Base-by-base conservation (phyloP, 2,113 vertebrate genomes). In the Neofelis nebulosa region DNA sequence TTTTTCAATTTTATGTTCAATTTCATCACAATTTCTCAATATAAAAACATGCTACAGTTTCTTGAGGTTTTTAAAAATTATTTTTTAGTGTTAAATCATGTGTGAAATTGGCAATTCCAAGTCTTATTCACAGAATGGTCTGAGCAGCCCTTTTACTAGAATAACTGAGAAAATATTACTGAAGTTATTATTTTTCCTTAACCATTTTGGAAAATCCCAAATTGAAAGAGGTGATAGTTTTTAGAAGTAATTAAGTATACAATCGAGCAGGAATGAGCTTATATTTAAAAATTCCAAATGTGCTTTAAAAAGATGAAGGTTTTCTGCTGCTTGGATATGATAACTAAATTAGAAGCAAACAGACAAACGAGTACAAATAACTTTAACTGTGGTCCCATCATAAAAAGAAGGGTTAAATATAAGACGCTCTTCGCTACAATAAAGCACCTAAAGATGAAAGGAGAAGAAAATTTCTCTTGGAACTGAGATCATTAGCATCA, bases 71-170 rank as follows among this genome's bases (percentile, higher is more conserved):
- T 74, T 9, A 38, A 79, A 85, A 68, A 80, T 33, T 45, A 69
- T 76, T 65, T 3, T 69, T 84, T 82, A 71, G 61, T 89, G 86
- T 48, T 92, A 61, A 89, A 36, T 93, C 65, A 79, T 74, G 71
- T 95, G 86, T 90, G 90, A 95, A 91, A 89, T 94, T 41, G 52
- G 86, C 76, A 85, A 52, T 81, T 84, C n/a, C 38, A 81, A 23
- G n/a, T 23, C 36, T 3, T 45, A 66, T 81, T 87, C 69, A 90
- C 66, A 68, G 31, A 65, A 13, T n/a, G 25, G 85, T 63, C 25
- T 52, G 23, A 55, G 52, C 15, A 78, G 10, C 65, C 8, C 18
- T 23, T 71, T 66, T 27, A 48, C 4, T 23, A 50, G 71, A 81
- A 52, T 71, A 50, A 68, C 11, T 80, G 81, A 91, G 33, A 79